A percentile compares a stretch with the other conserved stretches of the same genome.
phyloP scores from a whole-genome alignment of 2,888 invertebrate species.

The Argynnis bischoffii region DNA sequence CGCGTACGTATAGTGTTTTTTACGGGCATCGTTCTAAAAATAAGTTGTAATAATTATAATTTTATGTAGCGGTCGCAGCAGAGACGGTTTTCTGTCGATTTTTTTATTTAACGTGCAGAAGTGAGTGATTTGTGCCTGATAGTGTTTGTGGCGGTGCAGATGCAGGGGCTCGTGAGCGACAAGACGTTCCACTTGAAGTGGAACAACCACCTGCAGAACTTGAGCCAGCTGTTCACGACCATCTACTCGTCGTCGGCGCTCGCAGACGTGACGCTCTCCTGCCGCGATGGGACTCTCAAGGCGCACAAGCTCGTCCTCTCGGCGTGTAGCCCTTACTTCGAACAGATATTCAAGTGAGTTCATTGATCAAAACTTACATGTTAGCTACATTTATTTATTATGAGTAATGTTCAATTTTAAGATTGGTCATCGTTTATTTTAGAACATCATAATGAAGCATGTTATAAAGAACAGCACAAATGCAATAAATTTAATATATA shows the following conservation, averaged over 20 bases:
- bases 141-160: conserved; percentile 78
- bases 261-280: conserved; percentile 87
- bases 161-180: conserved; percentile 83
- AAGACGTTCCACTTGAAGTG: conserved; percentile 87
- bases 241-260: conserved; percentile 86
- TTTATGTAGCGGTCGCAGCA: conserved; percentile 81
- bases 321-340: conserved; percentile 89
- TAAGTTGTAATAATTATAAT: conserved; percentile 83
- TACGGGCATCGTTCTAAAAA: conserved; percentile 83
- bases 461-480: neutral
- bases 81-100: conserved; percentile 78
- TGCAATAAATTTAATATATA: conserved; percentile 16
- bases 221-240: conserved; percentile 86
- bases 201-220: conserved; percentile 88
- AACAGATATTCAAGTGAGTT: conserved; percentile 85
- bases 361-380: conserved; percentile 15
- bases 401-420: conserved; percentile 22
- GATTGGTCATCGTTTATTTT: conserved; percentile 21
- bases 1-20: conserved; percentile 83
- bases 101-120: conserved; percentile 63
- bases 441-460: conserved; percentile 15
- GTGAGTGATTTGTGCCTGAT: conserved; percentile 69
- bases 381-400: conserved; percentile 10
- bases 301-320: conserved; percentile 88
- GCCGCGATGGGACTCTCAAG: conserved; percentile 86